A percentile compares a stretch with the other conserved stretches of the same genome.
Evolutionary conservation across 2,888 invertebrate genomes (phyloP).

Genomic region (Eupithecia subfuscata): DNA sequence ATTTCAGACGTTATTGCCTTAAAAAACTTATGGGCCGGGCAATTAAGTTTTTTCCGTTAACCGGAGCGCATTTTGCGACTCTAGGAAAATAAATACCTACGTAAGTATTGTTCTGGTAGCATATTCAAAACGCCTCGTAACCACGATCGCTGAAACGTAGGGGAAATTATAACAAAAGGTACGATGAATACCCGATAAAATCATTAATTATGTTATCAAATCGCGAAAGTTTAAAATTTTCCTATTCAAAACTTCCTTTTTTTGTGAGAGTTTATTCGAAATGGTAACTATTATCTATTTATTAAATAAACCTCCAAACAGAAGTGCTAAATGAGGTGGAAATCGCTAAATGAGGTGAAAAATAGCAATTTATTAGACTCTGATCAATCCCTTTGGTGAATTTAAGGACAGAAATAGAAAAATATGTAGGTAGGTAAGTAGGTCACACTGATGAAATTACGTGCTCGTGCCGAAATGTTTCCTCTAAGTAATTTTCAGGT

Average conservation of each 20-base stretch:
- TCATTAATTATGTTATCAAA: too few relatives aligned
- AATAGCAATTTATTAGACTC: not conserved
- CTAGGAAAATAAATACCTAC: not conserved
- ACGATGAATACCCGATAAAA: too few relatives aligned
- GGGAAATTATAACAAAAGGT: too few relatives aligned
- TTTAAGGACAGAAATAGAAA: not conserved
- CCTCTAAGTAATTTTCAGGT: constrained; percentile 45
- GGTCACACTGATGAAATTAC: constrained; percentile 19
- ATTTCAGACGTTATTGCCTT: constrained; percentile 53
- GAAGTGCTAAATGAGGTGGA: too few relatives aligned
- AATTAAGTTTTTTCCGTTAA: not conserved
- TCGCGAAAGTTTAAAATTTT: too few relatives aligned
- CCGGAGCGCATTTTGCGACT: not conserved
- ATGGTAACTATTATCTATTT: not conserved
- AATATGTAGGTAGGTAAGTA: not conserved
- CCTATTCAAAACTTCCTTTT: not conserved
- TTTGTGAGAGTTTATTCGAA: not conserved
- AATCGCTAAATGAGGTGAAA: too few relatives aligned
- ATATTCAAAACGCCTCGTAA: too few relatives aligned
- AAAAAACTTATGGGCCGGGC: constrained; percentile 47
- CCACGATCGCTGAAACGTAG: too few relatives aligned
- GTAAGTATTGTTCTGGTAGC: not conserved
- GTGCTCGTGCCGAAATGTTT: constrained; percentile 38
- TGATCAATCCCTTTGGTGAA: not conserved
- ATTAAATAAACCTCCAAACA: not conserved